phyloP scores from a whole-genome alignment of 2,888 invertebrate species.

The Eristalis arbustorum region DNA sequence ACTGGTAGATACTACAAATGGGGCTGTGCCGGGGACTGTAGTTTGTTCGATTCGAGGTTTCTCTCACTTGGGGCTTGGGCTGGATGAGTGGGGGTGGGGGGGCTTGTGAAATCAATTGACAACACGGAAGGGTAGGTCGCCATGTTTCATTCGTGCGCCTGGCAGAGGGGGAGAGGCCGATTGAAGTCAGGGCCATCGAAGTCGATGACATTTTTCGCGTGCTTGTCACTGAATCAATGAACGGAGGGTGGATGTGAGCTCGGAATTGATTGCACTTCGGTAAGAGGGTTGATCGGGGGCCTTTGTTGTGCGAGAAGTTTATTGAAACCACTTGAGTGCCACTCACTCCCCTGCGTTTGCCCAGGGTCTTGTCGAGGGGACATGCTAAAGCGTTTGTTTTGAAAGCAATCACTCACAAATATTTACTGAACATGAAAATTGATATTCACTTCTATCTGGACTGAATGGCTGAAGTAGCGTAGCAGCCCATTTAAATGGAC shows the following conservation, averaged over 20 bases:
- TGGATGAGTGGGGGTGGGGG: background rate
- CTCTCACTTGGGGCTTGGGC: slow-evolving; percentile 35
- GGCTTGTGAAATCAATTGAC: slow-evolving; percentile 40
- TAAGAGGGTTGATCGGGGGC: background rate
- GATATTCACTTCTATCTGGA: no score
- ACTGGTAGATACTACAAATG: slow-evolving; percentile 35
- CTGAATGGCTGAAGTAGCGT: no score
- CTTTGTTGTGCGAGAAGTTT: background rate
- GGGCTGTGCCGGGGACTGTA: background rate
- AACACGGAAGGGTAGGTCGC: slow-evolving; percentile 37
- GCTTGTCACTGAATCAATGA: background rate
- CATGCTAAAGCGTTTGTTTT: background rate
- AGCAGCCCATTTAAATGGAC: no score
- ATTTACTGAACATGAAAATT: no score
- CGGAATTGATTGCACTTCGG: background rate
- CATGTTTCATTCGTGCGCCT: background rate
- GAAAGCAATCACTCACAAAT: background rate
- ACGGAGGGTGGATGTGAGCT: background rate
- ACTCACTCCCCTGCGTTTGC: background rate
- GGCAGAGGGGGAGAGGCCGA: background rate
- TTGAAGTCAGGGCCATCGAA: slow-evolving; percentile 9
- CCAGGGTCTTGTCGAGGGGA: background rate
- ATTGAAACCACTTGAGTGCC: background rate
- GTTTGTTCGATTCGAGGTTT: slow-evolving; percentile 46
- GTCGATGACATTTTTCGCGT: slow-evolving; percentile 5